phyloP scores from a whole-genome alignment of 37 sponge, comb jelly and placozoan genomes.

The Cliona cf. orientalis region DNA sequence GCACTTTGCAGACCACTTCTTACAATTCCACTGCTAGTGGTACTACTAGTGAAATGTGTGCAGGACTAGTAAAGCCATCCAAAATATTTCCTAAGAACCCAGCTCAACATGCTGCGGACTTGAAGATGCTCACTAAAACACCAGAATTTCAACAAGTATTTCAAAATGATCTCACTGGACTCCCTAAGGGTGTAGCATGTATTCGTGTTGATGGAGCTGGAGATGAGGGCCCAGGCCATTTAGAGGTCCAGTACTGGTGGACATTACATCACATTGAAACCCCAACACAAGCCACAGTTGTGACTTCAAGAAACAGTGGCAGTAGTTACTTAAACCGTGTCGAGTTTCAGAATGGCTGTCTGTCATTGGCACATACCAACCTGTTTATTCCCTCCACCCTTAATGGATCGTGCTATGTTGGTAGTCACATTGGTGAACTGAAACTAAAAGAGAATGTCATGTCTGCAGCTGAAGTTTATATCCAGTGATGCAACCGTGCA shows the following conservation, averaged over 20 bases:
- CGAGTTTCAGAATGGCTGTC: constrained; percentile 30
- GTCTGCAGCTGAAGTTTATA: constrained; percentile 33
- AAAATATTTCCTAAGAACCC: constrained; percentile 15
- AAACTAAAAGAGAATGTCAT: constrained; percentile 17
- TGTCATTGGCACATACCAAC: constrained; percentile 15
- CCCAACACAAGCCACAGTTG: constrained; percentile 7
- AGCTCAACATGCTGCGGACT: constrained; percentile 20
- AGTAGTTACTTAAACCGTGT: constrained; percentile 21
- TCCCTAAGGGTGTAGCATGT: constrained; percentile 23
- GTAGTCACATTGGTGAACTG: constrained; percentile 11
- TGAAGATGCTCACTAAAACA: constrained; percentile 1
- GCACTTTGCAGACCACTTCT: constrained; percentile 55
- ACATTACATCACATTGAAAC: constrained; percentile 7
- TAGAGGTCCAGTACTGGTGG: constrained; percentile 45
- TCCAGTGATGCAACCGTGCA: background rate
- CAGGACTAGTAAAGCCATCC: constrained; percentile 36
- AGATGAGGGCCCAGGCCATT: constrained; percentile 30
- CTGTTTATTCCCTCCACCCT: constrained; percentile 45
- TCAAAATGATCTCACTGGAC: background rate
- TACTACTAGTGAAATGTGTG: constrained; percentile 46
- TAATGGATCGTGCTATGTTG: constrained; percentile 28
- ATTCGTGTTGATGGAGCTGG: constrained; percentile 43
- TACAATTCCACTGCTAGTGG: constrained; percentile 51
- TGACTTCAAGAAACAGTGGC: constrained; percentile 37
- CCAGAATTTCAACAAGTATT: constrained; percentile 1